Evolutionary conservation across 2,113 vertebrate species (phyloP).

Genomic region (Tiliqua scincoides): DNA sequence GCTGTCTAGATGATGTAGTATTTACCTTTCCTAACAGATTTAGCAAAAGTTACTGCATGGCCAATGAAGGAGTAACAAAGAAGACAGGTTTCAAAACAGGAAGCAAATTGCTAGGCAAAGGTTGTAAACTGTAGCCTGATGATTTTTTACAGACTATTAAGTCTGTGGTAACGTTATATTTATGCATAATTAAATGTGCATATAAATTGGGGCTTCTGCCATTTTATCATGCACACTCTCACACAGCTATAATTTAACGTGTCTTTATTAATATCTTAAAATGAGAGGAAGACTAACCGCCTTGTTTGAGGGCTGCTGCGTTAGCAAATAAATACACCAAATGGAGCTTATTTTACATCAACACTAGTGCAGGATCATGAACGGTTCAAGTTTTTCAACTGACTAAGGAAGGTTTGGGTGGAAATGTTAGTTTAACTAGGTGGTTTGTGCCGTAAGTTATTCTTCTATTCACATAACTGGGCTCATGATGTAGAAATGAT

Average conservation of each 20-base stretch:
- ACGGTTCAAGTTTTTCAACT: neutral
- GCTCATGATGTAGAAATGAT: too few species aligned
- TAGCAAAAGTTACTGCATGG: constrained; percentile 25
- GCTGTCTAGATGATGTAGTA: constrained; percentile 20
- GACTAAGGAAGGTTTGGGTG: neutral
- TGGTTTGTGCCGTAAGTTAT: too few species aligned
- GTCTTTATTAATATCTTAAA: neutral
- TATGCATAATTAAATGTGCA: constrained; percentile 34
- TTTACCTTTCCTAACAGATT: constrained; percentile 31
- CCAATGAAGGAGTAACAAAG: constrained; percentile 15
- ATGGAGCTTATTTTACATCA: neutral
- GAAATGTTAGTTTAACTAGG: too few species aligned
- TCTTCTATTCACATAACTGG: too few species aligned
- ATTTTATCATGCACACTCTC: neutral
- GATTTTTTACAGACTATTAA: constrained; percentile 23
- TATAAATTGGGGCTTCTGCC: constrained; percentile 25
- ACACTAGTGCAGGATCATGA: neutral
- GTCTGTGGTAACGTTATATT: constrained; percentile 8
- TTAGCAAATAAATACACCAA: constrained; percentile 1
- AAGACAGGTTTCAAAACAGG: constrained; percentile 21
- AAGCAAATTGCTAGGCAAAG: constrained; percentile 14
- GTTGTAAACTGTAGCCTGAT: constrained; percentile 12
- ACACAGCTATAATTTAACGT: neutral
- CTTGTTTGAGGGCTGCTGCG: neutral
- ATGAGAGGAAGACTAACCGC: neutral